A percentile compares a stretch with the other conserved stretches of the same genome.
Conservation (phyloP, 2,888 invertebrate species). For the Seladonia tumulorum region DNA sequence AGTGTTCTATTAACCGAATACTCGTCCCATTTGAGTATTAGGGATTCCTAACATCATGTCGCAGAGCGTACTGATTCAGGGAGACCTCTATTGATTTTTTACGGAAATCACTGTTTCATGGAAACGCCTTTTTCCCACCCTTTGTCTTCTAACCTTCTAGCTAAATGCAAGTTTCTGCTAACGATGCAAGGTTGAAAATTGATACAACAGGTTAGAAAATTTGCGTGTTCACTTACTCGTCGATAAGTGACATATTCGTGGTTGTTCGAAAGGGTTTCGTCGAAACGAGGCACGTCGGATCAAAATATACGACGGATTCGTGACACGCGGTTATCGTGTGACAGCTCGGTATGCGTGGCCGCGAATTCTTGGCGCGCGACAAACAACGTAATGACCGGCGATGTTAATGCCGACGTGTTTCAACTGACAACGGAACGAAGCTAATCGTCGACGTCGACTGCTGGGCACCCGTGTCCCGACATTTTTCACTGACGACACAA, state of each 20-base stretch:
- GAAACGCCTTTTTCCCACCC: background rate
- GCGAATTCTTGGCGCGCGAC: conserved; percentile 65
- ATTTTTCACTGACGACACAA: conserved; percentile 33
- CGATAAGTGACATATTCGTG: background rate
- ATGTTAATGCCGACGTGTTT: conserved; percentile 60
- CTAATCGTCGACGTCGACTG: conserved; percentile 54
- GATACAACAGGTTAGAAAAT: background rate
- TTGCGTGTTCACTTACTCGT: background rate
- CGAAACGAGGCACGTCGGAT: conserved; percentile 7
- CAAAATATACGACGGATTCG: conserved; percentile 48
- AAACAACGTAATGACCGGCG: conserved; percentile 62
- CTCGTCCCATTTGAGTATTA: background rate
- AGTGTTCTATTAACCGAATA: background rate
- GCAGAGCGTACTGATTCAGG: background rate
- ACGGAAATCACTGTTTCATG: conserved; percentile 16
- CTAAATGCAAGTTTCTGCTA: background rate
- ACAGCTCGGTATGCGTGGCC: conserved; percentile 49
- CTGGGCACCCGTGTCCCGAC: conserved; percentile 19
- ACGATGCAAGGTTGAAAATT: background rate
- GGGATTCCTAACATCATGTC: background rate
- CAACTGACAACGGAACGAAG: conserved; percentile 53
- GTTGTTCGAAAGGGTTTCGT: background rate
- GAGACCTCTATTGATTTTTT: background rate
- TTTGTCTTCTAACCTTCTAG: background rate
- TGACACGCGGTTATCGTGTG: conserved; percentile 56